phyloP scores from a whole-genome alignment of 2,113 vertebrate genomes.

The Erythrolamprus reginae region DNA sequence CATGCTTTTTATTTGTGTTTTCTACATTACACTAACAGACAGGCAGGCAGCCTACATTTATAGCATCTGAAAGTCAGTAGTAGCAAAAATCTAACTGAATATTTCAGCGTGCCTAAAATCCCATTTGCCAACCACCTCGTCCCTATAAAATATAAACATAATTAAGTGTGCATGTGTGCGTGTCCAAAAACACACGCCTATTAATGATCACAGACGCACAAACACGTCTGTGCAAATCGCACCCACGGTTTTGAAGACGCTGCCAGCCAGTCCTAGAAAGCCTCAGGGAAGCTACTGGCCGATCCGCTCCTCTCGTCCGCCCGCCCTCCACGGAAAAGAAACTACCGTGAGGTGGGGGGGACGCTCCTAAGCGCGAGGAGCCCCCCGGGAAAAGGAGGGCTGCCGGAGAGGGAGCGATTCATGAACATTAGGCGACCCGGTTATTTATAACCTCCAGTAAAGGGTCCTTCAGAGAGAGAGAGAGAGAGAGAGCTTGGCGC shows the following conservation, averaged over 20 bases:
- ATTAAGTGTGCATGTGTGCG: too few species aligned
- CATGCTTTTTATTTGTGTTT: not conserved
- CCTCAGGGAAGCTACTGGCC: not conserved
- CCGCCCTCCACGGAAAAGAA: not conserved
- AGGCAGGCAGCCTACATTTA: not conserved
- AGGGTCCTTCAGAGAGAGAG: not conserved
- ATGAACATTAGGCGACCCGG: conserved; percentile 4
- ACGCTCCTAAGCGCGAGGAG: not conserved
- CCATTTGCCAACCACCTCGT: not conserved
- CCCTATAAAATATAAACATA: not conserved
- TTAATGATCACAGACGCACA: not conserved
- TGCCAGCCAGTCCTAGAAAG: not conserved
- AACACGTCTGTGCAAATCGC: not conserved
- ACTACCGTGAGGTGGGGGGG: too few species aligned
- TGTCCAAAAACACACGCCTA: not conserved
- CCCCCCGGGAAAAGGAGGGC: not conserved
- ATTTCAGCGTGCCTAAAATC: not conserved
- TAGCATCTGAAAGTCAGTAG: not conserved
- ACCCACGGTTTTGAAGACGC: not conserved
- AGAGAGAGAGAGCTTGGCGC: not conserved
- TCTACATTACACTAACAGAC: not conserved
- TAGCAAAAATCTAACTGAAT: not conserved
- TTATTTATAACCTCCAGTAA: not conserved
- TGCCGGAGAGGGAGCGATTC: not conserved
- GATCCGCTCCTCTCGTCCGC: not conserved